Evolutionary conservation across 1,140 invertebrate genomes (phyloP).

Genomic region (Scaptomyza pallida): DNA sequence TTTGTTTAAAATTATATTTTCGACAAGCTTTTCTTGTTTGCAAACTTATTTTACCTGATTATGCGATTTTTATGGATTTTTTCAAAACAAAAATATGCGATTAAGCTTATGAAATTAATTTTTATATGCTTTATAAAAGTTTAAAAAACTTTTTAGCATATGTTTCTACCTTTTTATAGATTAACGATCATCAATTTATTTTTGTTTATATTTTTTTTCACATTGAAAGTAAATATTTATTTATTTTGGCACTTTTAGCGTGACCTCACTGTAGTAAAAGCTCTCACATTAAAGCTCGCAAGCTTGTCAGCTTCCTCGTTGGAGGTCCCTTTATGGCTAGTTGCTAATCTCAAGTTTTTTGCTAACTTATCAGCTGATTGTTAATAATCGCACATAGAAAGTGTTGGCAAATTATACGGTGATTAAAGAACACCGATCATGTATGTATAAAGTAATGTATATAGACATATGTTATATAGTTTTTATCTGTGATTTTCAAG

Average conservation of each 20-base stretch:
- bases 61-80: too few species aligned
- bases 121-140: too few species aligned
- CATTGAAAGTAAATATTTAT: background rate
- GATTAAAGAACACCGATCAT: slow-evolving; percentile 37
- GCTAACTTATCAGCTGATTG: slow-evolving; percentile 48
- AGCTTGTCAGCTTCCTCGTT: slow-evolving; percentile 4
- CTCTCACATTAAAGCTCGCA: background rate
- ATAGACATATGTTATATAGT: slow-evolving; percentile 22
- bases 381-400: slow-evolving; percentile 30
- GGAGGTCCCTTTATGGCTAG: slow-evolving; percentile 1
- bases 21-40: too few species aligned
- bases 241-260: background rate
- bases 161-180: too few species aligned
- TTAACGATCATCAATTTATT: too few species aligned
- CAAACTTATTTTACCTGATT: too few species aligned
- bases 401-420: slow-evolving; percentile 51
- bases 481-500: slow-evolving; percentile 40
- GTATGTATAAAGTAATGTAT: slow-evolving; percentile 8
- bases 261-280: slow-evolving; percentile 11
- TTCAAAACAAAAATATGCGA: too few species aligned
- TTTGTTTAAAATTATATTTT: too few species aligned
- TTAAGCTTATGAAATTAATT: too few species aligned
- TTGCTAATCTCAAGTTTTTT: slow-evolving; percentile 54
- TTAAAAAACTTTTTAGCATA: too few species aligned
- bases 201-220: background rate